Evolutionary conservation across 2,113 vertebrate genomes (phyloP), one percentile per base, ranked within the genome.

Genomic region (Nerophis ophidion): DNA sequence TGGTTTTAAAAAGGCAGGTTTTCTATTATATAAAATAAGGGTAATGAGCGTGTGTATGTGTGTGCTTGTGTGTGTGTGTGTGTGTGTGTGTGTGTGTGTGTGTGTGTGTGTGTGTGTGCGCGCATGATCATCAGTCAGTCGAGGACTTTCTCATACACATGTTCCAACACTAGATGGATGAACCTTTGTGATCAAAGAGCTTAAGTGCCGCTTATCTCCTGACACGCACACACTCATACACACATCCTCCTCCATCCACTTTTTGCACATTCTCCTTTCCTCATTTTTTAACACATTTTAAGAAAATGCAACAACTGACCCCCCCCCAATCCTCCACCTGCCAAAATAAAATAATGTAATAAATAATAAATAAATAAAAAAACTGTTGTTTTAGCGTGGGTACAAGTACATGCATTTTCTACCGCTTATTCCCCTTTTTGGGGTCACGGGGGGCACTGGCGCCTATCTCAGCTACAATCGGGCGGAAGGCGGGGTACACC

Each of bases 151-250:
- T 82, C 80, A 82, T 72, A 78, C 68, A 70, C 60, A 62, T 65
- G 62, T 68, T 80, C 17, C 2, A 74, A 75, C 79, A 70, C 71
- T 35, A 77, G 82, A 87, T 83, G 79, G 79, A 86, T 86, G 81
- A 83, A 70, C 50, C 59, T 75, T 58, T 51, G 61, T 67, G 85
- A 86, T 86, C 86, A 88, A 88, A 88, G 82, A 77, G 79, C 72
- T 68, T 83, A 87, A 86, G 86, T 87, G 72, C 77, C 84, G 81
- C 81, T 84, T 81, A 85, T 82, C 76, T 35, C 84, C 57, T 48
- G 48, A 9, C 15, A 9, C 35, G 10, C 8, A 6, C n/a, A 6
- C 49, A 16, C 38, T 42, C 61, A 62, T 3, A 3, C 34, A 15
- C 36, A 40, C 52, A 47, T 11, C 6, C 7, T 50, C 45, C 16